A percentile compares a stretch with the other conserved stretches of the same genome.
Conservation (phyloP, 2,888 invertebrate species). For the Drosophila quinaria region DNA sequence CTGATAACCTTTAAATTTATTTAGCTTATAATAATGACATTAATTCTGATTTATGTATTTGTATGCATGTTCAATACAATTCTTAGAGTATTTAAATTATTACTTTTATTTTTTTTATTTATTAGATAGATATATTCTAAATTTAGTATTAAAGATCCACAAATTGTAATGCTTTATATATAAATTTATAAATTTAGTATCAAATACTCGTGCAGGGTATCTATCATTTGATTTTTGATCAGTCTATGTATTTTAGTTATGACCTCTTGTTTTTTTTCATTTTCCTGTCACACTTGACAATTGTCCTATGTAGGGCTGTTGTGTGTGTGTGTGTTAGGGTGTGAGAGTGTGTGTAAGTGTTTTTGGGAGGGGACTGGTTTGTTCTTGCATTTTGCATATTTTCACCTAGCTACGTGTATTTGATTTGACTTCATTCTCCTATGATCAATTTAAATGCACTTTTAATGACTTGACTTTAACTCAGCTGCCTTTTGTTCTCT, state of each 20-base stretch:
- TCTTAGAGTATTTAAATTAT: too few relatives aligned
- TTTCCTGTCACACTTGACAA: conserved; percentile 52
- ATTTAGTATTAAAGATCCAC: not conserved
- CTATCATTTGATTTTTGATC: not conserved
- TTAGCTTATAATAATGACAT: too few relatives aligned
- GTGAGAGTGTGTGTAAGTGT: conserved; percentile 11
- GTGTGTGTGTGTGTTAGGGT: conserved; percentile 1
- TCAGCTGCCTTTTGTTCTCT: conserved; percentile 25
- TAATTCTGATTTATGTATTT: too few relatives aligned
- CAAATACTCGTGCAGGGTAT: not conserved
- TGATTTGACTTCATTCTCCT: conserved; percentile 50
- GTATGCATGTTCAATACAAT: not conserved
- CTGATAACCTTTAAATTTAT: too few relatives aligned
- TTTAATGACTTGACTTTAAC: conserved; percentile 45
- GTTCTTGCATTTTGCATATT: conserved; percentile 67
- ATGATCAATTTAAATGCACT: conserved; percentile 68
- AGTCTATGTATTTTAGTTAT: too few relatives aligned
- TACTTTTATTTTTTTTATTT: too few relatives aligned
- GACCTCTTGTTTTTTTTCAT: conserved; percentile 12
- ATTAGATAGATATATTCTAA: too few relatives aligned
- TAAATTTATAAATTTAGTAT: too few relatives aligned
- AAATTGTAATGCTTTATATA: too few relatives aligned
- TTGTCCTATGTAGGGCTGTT: conserved; percentile 36
- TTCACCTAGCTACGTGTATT: conserved; percentile 49
- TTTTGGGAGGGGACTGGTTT: conserved; percentile 34